Evolutionary conservation across 1,140 invertebrate species (phyloP), one percentile per base, ranked within the genome.

Genomic region (Calliopsis andreniformis): DNA sequence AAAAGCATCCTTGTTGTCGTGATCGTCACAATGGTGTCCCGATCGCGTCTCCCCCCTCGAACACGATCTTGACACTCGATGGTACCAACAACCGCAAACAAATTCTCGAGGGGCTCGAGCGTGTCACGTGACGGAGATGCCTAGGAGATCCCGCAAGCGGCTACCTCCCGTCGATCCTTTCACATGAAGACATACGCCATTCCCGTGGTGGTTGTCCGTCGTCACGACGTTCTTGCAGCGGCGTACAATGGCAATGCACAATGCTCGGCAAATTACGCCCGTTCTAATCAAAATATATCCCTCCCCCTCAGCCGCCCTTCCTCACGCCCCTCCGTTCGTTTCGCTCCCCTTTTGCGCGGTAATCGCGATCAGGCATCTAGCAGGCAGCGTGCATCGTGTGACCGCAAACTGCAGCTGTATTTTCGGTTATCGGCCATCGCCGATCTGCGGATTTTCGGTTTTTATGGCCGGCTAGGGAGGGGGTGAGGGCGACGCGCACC

Each of bases 401-500:
- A 87, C 88, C 90, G 85, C 89, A 91, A 88, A 88, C 89, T 86
- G 85, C 90, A 91, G 89, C 90, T 91, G 90, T 90, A 90, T 90
- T 91, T 91, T 91, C 85, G 89, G 79, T 90, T 91, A 91, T 91
- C 90, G 83, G 67, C 62, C 78, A 89, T 89, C 84, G 67, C 87
- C 89, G 89, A 91, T 91, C 90, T 88, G 87, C 85, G 88, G 88
- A 90, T 91, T 90, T 90, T 88, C 86, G 82, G 75, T 87, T 89
- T 88, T 90, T 87, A 85, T 39, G 80, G 55, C 45, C 63, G 59
- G 58, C 59, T 18, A 51, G 55, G 25, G 61, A 45, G 62, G 45
- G 58, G 61, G 66, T 59, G 59, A 49, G 32, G 32, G 67, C 23
- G 23, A 12, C 76, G 68, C 70, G 75, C 69, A 53, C 76, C 61